Base-by-base conservation (phyloP, 2,888 invertebrate species). In the Drosophila paracracens region DNA sequence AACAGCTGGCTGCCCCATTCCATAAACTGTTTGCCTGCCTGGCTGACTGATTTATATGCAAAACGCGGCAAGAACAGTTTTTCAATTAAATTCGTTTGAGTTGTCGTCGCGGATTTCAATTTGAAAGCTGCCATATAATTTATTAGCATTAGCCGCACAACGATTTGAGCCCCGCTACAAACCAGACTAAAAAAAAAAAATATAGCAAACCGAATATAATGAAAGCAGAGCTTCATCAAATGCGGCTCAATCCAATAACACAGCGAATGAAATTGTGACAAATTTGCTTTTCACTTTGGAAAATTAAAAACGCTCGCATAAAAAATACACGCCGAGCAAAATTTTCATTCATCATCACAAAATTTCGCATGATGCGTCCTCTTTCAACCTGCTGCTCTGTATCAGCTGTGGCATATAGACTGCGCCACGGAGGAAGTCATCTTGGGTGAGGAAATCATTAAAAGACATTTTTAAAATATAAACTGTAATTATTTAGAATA, bases 21-120 rank as follows among this genome's bases (percentile, higher is more conserved):
- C 51, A 27, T 21, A 48, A 52, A 21, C 56, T 58, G 33, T 18
- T 51, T 21, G 56, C 11, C 56, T 57, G 43, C 46, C 70, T 65
- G 58, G 59, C 65, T 59, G 67, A 69, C 82, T 86, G 89, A 85
- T 85, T 85, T 85, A 85, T 85, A 88, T 88, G 84, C 87, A 88
- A 85, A 85, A 88, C 81, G 87, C 87, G 87, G 58, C 70, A 68
- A 76, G 83, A 86, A 83, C 84, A 88, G 87, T 88, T 88, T 85
- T 85, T 85, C 89, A 85, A 85, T 85, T 85, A 85, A 85, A 85
- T 89, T 79, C 89, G 87, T 87, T 88, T 83, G 84, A 86, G 81
- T 81, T 83, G 84, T 83, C 89, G 83, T 81, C 83, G 75, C 82
- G 87, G 89, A 83, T 86, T 85, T 87, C 87, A 85, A 83, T 84